Evolutionary conservation across 23 tunicate genomes (phyloP).

Genomic region (Corella eumyota): DNA sequence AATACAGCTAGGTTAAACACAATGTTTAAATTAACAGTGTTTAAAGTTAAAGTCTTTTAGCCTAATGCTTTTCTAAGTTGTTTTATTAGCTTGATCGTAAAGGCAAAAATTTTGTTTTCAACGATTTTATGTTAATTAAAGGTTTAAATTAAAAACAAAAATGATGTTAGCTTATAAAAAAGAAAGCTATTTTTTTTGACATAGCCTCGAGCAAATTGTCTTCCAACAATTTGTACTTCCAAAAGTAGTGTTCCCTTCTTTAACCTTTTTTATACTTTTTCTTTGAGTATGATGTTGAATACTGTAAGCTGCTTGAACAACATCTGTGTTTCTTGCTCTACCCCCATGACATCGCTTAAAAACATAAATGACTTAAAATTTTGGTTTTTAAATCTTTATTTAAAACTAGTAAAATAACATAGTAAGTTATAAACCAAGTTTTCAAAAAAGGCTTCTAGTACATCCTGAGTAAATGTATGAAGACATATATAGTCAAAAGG

Average conservation of each 20-base stretch:
- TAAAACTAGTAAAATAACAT: background rate
- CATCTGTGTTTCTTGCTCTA: slow-evolving; percentile 7
- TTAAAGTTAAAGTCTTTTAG: too few species aligned
- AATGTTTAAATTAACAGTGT: too few species aligned
- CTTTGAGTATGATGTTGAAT: slow-evolving; percentile 13
- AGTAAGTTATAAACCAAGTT: slow-evolving; percentile 17
- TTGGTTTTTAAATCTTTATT: too few species aligned
- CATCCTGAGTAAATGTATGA: slow-evolving; percentile 34
- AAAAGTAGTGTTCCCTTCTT: slow-evolving; percentile 27
- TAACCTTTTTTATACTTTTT: slow-evolving; percentile 13
- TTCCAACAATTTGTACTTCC: slow-evolving; percentile 13
- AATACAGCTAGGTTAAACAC: too few species aligned
- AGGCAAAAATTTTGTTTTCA: too few species aligned
- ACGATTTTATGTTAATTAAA: too few species aligned
- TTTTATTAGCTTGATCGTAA: too few species aligned
- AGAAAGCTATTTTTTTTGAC: background rate
- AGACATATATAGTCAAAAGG: slow-evolving; percentile 14
- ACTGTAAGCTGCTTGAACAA: slow-evolving; percentile 14
- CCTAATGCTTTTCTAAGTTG: too few species aligned
- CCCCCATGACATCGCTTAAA: background rate
- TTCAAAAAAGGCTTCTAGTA: slow-evolving; percentile 55
- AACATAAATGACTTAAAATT: too few species aligned
- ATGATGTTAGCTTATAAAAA: background rate
- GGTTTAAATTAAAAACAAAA: background rate
- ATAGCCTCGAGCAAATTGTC: background rate